Percentiles rank a stretch among this genome's conserved stretches.
Conservation (phyloP, 1,140 invertebrate genomes). For the Ridgeia piscesae region DNA sequence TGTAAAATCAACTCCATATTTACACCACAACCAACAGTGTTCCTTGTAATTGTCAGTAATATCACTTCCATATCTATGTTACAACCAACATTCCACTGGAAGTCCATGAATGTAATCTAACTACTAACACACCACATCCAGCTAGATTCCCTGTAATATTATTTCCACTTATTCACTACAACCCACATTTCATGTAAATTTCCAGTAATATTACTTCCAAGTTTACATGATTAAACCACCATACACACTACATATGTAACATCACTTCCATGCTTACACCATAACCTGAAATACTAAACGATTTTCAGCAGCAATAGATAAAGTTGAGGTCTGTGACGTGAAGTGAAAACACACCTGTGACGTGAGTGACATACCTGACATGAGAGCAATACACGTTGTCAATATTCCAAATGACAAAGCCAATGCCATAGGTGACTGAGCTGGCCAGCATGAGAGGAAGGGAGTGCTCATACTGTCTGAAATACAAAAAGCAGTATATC, state of each 20-base stretch:
- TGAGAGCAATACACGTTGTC: constrained; percentile 55
- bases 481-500: neutral
- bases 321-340: neutral
- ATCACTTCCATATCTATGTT: too few species aligned
- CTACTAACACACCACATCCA: too few species aligned
- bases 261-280: neutral
- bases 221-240: neutral
- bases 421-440: constrained; percentile 47
- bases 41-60: too few species aligned
- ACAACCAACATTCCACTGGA: too few species aligned
- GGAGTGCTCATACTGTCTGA: neutral
- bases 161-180: too few species aligned
- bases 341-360: constrained; percentile 13
- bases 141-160: too few species aligned
- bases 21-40: too few species aligned
- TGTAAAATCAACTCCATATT: too few species aligned
- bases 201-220: neutral
- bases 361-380: constrained; percentile 43
- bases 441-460: constrained; percentile 30
- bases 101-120: too few species aligned
- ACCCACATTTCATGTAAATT: neutral
- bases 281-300: neutral
- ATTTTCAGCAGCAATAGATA: neutral
- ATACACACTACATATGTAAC: neutral
- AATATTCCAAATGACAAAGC: constrained; percentile 56